phyloP scores from a whole-genome alignment of 2,888 invertebrate species.

The Monoplex corrugatus region DNA sequence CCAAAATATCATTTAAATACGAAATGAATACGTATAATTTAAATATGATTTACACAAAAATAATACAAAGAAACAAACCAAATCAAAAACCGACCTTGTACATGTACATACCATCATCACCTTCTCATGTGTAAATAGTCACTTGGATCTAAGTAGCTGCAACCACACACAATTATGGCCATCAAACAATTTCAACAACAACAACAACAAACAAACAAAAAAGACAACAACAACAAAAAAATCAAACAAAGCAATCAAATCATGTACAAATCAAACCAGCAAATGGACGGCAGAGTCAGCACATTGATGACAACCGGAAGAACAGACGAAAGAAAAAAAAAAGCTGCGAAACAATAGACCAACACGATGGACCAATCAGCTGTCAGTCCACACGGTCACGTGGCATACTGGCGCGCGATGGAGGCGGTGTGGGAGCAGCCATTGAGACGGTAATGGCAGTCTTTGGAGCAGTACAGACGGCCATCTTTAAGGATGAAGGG shows the following conservation, averaged over 20 bases:
- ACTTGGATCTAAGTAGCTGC: too few species aligned
- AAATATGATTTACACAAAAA: too few species aligned
- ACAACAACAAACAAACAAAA: neutral
- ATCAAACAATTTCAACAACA: too few species aligned
- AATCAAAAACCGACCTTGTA: too few species aligned
- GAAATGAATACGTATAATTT: too few species aligned
- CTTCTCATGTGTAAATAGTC: too few species aligned
- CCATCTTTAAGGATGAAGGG: constrained; percentile 73
- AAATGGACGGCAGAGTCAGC: neutral
- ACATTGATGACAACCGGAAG: neutral
- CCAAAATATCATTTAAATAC: too few species aligned
- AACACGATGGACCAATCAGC: neutral
- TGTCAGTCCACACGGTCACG: constrained; percentile 13
- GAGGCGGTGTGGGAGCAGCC: constrained; percentile 54
- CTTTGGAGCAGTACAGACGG: constrained; percentile 70
- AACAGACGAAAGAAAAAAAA: neutral
- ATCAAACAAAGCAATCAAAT: neutral
- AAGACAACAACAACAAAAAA: neutral
- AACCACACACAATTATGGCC: too few species aligned
- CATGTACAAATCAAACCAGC: neutral
- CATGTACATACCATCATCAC: too few species aligned
- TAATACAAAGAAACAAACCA: too few species aligned
- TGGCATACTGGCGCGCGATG: constrained; percentile 56
- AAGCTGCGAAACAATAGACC: neutral
- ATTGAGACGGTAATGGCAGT: constrained; percentile 66